Base-by-base conservation (phyloP, 2,113 vertebrate species). In the Romanogobio albipinnatus region DNA sequence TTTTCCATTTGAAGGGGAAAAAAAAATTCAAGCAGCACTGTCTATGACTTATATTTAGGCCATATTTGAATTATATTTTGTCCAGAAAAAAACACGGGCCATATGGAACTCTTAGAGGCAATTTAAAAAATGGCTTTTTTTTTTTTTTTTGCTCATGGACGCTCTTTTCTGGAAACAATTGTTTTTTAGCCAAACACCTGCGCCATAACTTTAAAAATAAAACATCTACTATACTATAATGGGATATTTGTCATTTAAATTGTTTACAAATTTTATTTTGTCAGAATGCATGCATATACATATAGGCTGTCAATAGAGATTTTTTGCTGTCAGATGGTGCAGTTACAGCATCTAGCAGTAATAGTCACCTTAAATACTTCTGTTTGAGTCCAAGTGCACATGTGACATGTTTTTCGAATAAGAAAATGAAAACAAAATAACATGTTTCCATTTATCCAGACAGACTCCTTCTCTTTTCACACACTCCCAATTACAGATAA, bases 401-500 rank as follows among this genome's bases (percentile, higher is more conserved):
- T 24, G 19, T 61, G 56, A 24, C 29, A 29, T 29, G 7, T 15
- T 58, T 24, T n/a, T 36, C 15, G 1, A 58, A n/a, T n/a, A 39
- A 24, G 5, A 62, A 80, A 47, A 64, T 26, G 1, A 68, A 81
- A 33, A 66, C 24, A 66, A 66, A 64, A 19, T 26, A 24, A 39
- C 39, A 26, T 47, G 8, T 81, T 79, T 7, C n/a, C 24, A 8
- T 47, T 24, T 39, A 45, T 26, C 59, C 39, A 49, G 24, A 45
- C 13, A 45, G 36, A 15, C n/a, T 81, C 68, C 11, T 17, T 66
- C 73, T 61, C 36, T 45, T 66, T 66, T 88, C 75, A 49, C 84
- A 59, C 62, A 80, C 84, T 91, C 87, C 88, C 53, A 84, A 49
- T 87, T 22, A 22, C 61, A 66, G 43, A 51, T 89, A 82, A 62